phyloP scores from a whole-genome alignment of 2,797 vertebrate species.

The Artibeus jamaicensis region DNA sequence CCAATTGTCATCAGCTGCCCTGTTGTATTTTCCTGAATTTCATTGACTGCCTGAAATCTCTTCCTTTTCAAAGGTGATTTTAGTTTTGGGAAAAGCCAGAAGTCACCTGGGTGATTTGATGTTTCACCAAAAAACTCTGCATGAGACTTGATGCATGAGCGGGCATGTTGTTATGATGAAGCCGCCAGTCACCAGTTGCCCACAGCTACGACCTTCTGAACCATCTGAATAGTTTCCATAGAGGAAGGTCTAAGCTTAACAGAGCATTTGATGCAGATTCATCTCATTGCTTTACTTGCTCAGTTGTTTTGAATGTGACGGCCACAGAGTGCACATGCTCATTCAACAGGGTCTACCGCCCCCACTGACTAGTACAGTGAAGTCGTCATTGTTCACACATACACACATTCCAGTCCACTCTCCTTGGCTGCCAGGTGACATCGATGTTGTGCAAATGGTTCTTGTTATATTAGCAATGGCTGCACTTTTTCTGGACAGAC shows the following conservation, averaged over 20 bases:
- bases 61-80: not conserved
- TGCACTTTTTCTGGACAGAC: too few relatives aligned
- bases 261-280: too few relatives aligned
- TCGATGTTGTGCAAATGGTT: too few relatives aligned
- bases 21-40: not conserved
- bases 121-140: not conserved
- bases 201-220: too few relatives aligned
- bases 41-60: not conserved
- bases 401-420: too few relatives aligned
- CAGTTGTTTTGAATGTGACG: not conserved
- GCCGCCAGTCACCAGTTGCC: not conserved
- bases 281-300: not conserved
- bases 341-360: not conserved
- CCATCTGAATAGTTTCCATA: too few relatives aligned
- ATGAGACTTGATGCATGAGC: not conserved
- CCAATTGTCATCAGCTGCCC: not conserved
- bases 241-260: not conserved
- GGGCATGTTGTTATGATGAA: not conserved
- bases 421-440: too few relatives aligned
- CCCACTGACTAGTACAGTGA: not conserved
- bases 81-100: not conserved
- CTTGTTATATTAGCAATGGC: too few relatives aligned
- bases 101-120: not conserved
- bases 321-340: not conserved
- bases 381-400: not conserved